Conservation (phyloP, 2,888 invertebrate genomes). For the Pristionchus maxplancki region DNA sequence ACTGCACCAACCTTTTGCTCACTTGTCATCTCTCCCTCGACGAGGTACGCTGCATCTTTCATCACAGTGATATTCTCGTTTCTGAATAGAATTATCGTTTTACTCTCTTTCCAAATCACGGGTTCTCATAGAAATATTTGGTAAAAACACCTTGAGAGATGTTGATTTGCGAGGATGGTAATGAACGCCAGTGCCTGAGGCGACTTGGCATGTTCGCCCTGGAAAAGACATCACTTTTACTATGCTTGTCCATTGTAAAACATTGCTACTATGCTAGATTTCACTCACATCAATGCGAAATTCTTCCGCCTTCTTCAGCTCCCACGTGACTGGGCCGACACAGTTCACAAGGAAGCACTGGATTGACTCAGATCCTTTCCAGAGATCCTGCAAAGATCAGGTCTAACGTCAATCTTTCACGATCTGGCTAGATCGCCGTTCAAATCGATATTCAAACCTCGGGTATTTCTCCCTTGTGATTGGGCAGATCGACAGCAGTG, state of each 20-base stretch:
- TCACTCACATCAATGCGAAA: conserved; percentile 12
- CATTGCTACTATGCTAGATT: not conserved
- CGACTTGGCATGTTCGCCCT: conserved; percentile 11
- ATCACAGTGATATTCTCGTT: not conserved
- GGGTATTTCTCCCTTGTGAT: not conserved
- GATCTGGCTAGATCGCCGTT: too few relatives aligned
- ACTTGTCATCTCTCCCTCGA: not conserved
- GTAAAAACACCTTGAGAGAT: not conserved
- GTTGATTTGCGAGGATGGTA: not conserved
- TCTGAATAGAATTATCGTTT: not conserved
- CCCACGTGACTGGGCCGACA: not conserved
- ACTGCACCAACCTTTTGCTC: not conserved
- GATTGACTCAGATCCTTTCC: not conserved
- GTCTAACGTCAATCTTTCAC: too few relatives aligned
- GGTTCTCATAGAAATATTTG: too few relatives aligned
- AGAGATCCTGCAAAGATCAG: not conserved
- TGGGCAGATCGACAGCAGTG: not conserved
- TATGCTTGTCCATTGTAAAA: not conserved
- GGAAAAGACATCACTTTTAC: not conserved
- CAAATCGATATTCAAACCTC: not conserved
- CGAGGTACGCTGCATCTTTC: not conserved
- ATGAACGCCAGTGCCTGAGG: not conserved
- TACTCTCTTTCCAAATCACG: not conserved
- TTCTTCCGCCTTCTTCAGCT: not conserved
- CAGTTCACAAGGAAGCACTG: not conserved